Evolutionary conservation across 1,140 invertebrate genomes (phyloP).

Genomic region (Ceratoteleas bidentatus): DNA sequence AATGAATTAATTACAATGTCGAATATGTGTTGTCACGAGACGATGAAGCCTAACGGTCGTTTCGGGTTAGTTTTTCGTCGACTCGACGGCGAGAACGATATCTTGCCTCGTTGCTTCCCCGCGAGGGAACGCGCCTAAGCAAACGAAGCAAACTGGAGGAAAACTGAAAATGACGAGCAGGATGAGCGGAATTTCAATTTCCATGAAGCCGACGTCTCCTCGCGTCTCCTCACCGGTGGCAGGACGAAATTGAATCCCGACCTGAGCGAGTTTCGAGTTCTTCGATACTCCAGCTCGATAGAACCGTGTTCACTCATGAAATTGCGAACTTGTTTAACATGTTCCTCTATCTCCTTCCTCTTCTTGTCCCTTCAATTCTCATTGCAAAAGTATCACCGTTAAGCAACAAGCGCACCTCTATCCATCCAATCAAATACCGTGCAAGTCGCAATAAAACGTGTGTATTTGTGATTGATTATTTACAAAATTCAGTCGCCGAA

Average conservation of each 20-base stretch:
- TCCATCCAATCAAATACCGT: too few relatives aligned
- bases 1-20: slow-evolving; percentile 73
- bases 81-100: slow-evolving; percentile 54
- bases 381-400: too few relatives aligned
- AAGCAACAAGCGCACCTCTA: too few relatives aligned
- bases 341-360: too few relatives aligned
- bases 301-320: too few relatives aligned
- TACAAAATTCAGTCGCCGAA: too few relatives aligned
- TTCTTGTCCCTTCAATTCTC: too few relatives aligned
- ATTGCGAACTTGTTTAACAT: neutral
- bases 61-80: slow-evolving; percentile 62
- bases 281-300: too few relatives aligned
- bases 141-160: slow-evolving; percentile 4
- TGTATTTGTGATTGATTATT: too few relatives aligned
- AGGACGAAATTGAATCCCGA: slow-evolving; percentile 19
- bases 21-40: slow-evolving; percentile 75
- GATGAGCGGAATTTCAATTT: slow-evolving; percentile 53
- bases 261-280: too few relatives aligned
- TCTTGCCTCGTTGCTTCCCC: slow-evolving; percentile 33
- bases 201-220: slow-evolving; percentile 41
- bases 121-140: slow-evolving; percentile 21
- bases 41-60: slow-evolving; percentile 71
- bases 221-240: slow-evolving; percentile 18
- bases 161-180: slow-evolving; percentile 52
- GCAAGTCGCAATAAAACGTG: too few relatives aligned